Evolutionary conservation across 2,113 vertebrate genomes (phyloP).

Genomic region (Tapirus terrestris): DNA sequence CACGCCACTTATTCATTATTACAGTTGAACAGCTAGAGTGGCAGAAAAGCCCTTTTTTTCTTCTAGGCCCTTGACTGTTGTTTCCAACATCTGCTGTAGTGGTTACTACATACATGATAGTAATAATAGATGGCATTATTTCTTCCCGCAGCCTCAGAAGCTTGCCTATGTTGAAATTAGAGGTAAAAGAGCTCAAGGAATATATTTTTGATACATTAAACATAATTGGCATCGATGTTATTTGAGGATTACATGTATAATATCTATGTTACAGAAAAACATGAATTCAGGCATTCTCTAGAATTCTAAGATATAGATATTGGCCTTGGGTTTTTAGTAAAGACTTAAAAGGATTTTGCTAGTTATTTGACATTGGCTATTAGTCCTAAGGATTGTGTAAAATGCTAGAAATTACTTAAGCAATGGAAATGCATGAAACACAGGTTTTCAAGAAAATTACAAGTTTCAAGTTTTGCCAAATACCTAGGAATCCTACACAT

Average conservation of each 20-base stretch:
- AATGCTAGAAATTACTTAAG: conserved; percentile 57
- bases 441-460: conserved; percentile 48
- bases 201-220: conserved; percentile 53
- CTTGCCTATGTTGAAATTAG: conserved; percentile 22
- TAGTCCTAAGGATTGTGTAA: conserved; percentile 41
- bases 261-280: conserved; percentile 47
- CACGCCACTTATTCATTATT: conserved; percentile 17
- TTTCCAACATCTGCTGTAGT: conserved; percentile 53
- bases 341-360: conserved; percentile 55
- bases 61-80: conserved; percentile 24
- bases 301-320: conserved; percentile 41
- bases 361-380: conserved; percentile 34
- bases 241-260: conserved; percentile 49
- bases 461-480: conserved; percentile 61
- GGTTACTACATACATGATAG: background rate
- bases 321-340: conserved; percentile 12
- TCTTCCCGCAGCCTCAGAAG: conserved; percentile 39
- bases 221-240: conserved; percentile 31
- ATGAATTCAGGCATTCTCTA: conserved; percentile 44
- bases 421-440: conserved; percentile 47
- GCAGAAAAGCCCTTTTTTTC: conserved; percentile 56
- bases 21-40: conserved; percentile 32
- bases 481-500: background rate
- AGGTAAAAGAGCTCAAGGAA: conserved; percentile 18
- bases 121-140: conserved; percentile 51